These are phyloP conservation scores for Formica exsecta DNA, from an alignment of 1,140 invertebrate species.

Conservation along the genomic window DNA sequence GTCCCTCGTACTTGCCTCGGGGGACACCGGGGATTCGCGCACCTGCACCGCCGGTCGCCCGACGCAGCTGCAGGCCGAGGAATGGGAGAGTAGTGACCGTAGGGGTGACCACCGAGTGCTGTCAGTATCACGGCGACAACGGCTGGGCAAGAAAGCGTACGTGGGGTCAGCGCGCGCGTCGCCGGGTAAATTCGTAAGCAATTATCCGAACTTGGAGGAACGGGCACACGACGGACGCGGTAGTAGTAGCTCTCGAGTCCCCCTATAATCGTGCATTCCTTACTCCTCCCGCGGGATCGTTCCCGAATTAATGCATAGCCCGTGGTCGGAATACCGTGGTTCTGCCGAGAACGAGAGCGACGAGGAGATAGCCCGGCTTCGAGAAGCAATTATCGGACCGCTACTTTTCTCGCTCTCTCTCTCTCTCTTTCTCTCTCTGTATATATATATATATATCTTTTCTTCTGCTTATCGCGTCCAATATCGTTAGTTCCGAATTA, in stretches of 20 bases:
- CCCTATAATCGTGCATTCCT: constrained; percentile 73
- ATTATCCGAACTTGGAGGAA: constrained; percentile 71
- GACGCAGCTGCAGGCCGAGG: constrained; percentile 26
- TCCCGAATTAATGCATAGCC: constrained; percentile 78
- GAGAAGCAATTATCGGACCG: constrained; percentile 76
- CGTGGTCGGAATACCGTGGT: constrained; percentile 70
- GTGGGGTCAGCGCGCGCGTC: constrained; percentile 21
- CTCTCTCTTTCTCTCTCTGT: not conserved
- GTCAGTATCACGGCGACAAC: constrained; percentile 50
- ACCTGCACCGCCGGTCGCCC: constrained; percentile 39
- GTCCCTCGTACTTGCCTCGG: constrained; percentile 36
- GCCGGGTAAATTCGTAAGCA: constrained; percentile 72
- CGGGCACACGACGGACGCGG: constrained; percentile 26
- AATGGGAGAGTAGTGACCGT: constrained; percentile 4
- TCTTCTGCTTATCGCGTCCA: constrained; percentile 44
- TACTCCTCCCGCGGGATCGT: constrained; percentile 76
- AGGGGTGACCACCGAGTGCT: constrained; percentile 1
- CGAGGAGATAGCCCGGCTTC: constrained; percentile 51
- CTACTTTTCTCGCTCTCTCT: not conserved
- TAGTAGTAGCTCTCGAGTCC: constrained; percentile 59
- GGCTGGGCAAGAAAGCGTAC: constrained; percentile 34
- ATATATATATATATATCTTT: not conserved
- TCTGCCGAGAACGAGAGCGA: constrained; percentile 1
- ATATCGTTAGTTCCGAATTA: constrained; percentile 70
- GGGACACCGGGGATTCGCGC: constrained; percentile 33